A percentile compares a stretch with the other conserved stretches of the same genome.
These are phyloP conservation scores for Cephus pygmeus DNA, from an alignment of 2,888 invertebrate genomes.

Conservation along the genomic window DNA sequence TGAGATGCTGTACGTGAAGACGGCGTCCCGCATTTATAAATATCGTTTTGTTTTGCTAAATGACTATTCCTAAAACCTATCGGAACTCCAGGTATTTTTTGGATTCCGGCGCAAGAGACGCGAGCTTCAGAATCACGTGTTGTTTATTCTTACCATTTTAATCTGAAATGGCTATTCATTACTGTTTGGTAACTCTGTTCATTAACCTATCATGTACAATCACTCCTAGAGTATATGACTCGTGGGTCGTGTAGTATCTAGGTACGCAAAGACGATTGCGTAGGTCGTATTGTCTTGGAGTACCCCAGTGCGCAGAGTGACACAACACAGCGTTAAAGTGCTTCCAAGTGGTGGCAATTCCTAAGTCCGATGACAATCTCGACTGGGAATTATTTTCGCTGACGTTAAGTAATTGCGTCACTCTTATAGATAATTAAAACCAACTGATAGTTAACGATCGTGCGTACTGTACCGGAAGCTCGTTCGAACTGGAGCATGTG, in stretches of 20 bases:
- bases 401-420: not conserved
- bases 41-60: too few species aligned
- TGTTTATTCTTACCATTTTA: too few species aligned
- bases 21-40: too few species aligned
- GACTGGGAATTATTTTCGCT: not conserved
- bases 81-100: too few species aligned
- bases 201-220: not conserved
- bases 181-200: not conserved
- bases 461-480: not conserved
- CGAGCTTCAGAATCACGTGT: too few species aligned
- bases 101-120: too few species aligned
- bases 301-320: not conserved
- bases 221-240: not conserved
- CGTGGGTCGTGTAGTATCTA: not conserved
- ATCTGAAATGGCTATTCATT: not conserved
- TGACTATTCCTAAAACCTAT: too few species aligned
- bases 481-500: not conserved
- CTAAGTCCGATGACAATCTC: not conserved
- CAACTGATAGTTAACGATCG: not conserved
- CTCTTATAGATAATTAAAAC: not conserved
- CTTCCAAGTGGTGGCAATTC: not conserved
- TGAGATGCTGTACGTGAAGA: too few species aligned
- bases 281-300: not conserved
- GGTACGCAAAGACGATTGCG: not conserved
- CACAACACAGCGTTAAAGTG: not conserved